Evolutionary conservation across 2,888 invertebrate species (phyloP).

Genomic region (Drosophila atripex): DNA sequence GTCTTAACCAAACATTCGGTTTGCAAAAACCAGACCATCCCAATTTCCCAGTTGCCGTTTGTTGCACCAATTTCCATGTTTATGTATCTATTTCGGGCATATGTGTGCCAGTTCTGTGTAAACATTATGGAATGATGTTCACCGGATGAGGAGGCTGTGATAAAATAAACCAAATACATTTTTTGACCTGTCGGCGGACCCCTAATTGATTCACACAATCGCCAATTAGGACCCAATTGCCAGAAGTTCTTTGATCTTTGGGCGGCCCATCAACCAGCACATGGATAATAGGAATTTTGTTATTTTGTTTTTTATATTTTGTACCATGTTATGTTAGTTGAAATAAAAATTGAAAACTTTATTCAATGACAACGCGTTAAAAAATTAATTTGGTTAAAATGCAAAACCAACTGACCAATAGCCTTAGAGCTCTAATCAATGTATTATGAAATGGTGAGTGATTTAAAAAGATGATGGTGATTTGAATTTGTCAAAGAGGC

Average conservation of each 20-base stretch:
- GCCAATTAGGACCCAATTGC: constrained; percentile 24
- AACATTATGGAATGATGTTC: constrained; percentile 10
- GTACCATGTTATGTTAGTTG: constrained; percentile 9
- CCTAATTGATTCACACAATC: constrained; percentile 25
- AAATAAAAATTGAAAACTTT: constrained; percentile 23
- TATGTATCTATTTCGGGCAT: constrained; percentile 9
- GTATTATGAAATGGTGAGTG: not conserved
- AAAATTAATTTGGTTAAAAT: constrained; percentile 16
- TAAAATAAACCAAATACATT: constrained; percentile 36
- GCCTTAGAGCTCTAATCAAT: constrained; percentile 11
- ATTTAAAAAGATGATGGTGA: too few species aligned
- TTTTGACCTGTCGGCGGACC: constrained; percentile 37
- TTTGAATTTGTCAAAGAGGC: constrained; percentile 6
- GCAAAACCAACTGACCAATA: constrained; percentile 17
- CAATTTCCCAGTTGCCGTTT: not conserved
- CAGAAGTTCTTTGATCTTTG: constrained; percentile 14
- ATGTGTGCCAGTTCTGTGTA: constrained; percentile 12
- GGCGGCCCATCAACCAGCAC: constrained; percentile 21
- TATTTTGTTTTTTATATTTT: not conserved
- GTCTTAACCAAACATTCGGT: not conserved
- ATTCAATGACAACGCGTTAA: constrained; percentile 23
- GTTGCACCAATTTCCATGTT: constrained; percentile 6
- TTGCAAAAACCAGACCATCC: not conserved
- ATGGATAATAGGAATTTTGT: constrained; percentile 10
- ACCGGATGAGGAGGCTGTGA: constrained; percentile 33